Evolutionary conservation across 2,888 invertebrate genomes (phyloP), one percentile per base, ranked within the genome.

Genomic region (Diploptera punctata): DNA sequence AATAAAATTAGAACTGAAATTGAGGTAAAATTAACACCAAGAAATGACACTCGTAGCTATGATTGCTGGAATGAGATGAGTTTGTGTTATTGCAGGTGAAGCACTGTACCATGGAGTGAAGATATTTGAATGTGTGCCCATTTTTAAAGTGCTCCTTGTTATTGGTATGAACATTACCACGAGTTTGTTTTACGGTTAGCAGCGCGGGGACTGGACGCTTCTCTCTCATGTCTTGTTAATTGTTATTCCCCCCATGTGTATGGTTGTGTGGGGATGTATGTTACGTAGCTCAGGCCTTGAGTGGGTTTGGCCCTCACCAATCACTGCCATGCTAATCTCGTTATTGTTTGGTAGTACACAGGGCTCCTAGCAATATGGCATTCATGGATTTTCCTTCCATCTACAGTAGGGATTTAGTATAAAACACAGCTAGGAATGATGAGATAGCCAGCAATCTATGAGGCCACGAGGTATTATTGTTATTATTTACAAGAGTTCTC

Each of bases 251-350:
- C 47, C 16, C 26, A 21, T 65, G 29, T 61, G 65, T 21, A 65
- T 65, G 60, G 24, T 24, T 57, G 57, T 54, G 21, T 21, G 31
- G 33, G 52, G 52, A 52, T 24, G 52, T 52, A 24, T 38, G 61
- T 61, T 29, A 61, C 19, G 24, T 19, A 61, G 61, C 61, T 61
- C 47, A 70, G 69, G 54, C 54, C 52, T 69, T 69, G 69, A 61
- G 29, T 60, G 69, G 60, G 33, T 70, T 43, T 44, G 61, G 60
- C 57, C 44, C 61, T 61, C 61, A 70, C 70, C 70, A 62, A 60
- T 70, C 70, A 70, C 70, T 70, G 70, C 70, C 70, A 70, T 61
- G 65, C 65, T 65, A 65, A 24, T 44, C 44, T 65, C 29, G 47
- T 65, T 57, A 31, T 29, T 16, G 10, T 5, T 33, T 33, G 33